A percentile compares a stretch with the other conserved stretches of the same genome.
These are phyloP conservation scores for Aleadryas rufinucha DNA, from an alignment of 2,113 vertebrate genomes.

Conservation along the genomic window DNA sequence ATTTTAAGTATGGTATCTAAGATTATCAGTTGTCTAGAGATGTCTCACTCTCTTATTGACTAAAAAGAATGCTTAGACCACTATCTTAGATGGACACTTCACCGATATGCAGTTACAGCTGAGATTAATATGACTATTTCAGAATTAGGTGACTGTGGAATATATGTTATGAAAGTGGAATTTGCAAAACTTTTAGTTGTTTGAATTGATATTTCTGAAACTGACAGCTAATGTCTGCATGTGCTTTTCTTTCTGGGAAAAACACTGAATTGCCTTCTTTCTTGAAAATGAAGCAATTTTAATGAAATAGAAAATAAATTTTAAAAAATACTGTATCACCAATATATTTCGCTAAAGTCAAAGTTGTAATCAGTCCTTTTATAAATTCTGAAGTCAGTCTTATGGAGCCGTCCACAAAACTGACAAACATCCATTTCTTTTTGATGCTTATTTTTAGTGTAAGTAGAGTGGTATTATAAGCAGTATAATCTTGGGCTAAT, in stretches of 20 bases:
- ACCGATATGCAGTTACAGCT: neutral
- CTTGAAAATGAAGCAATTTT: neutral
- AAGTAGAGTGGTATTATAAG: neutral
- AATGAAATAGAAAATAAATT: neutral
- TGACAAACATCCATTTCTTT: neutral
- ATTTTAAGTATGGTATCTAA: neutral
- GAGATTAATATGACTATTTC: neutral
- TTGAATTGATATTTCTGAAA: neutral
- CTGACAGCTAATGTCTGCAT: neutral
- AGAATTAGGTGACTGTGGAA: neutral
- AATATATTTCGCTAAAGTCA: neutral
- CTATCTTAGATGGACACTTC: neutral
- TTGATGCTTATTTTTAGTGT: neutral
- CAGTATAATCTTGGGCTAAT: neutral
- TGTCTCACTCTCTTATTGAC: neutral
- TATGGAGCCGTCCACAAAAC: neutral
- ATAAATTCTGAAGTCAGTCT: neutral
- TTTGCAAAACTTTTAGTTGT: neutral
- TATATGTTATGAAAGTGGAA: neutral
- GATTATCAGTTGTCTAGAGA: neutral
- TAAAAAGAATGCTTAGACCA: neutral
- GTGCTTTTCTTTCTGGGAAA: neutral
- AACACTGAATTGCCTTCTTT: neutral
- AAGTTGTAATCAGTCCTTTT: neutral
- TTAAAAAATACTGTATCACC: neutral